Conservation (phyloP, 2,888 invertebrate genomes). For the Archaeoteleia sp. region DNA sequence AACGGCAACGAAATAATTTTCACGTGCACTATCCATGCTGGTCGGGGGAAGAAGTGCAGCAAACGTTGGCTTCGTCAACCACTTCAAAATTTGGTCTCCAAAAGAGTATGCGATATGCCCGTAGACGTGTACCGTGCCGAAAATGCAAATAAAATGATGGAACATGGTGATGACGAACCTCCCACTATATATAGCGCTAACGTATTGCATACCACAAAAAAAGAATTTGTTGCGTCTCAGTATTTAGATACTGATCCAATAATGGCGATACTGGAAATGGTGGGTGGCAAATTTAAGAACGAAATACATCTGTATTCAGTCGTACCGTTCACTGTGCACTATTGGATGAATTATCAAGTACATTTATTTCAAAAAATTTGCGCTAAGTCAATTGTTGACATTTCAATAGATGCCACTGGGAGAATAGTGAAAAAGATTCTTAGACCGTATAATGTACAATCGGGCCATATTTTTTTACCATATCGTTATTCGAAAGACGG, state of each 20-base stretch:
- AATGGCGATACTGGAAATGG: slow-evolving; percentile 16
- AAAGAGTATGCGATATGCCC: neutral
- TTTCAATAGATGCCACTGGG: slow-evolving; percentile 51
- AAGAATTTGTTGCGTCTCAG: slow-evolving; percentile 4
- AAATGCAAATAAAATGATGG: slow-evolving; percentile 24
- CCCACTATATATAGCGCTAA: slow-evolving; percentile 10
- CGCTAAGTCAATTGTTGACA: neutral
- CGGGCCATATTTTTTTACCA: slow-evolving; percentile 49
- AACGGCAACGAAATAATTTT: no score
- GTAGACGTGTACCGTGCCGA: slow-evolving; percentile 9
- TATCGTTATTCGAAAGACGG: slow-evolving; percentile 32
- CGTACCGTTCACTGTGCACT: slow-evolving; percentile 44
- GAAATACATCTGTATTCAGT: slow-evolving; percentile 6
- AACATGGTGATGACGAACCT: slow-evolving; percentile 28
- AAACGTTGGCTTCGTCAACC: slow-evolving; percentile 3
- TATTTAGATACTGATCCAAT: slow-evolving; percentile 28
- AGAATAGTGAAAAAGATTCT: slow-evolving; percentile 19
- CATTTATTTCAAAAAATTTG: slow-evolving; percentile 31
- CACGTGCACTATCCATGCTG: no score
- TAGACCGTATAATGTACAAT: slow-evolving; percentile 9
- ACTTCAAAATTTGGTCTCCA: neutral
- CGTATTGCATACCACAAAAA: slow-evolving; percentile 19
- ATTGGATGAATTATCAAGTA: slow-evolving; percentile 45
- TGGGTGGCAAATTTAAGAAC: neutral
- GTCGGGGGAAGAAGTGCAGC: no score